A percentile compares a stretch with the other conserved stretches of the same genome.
These are phyloP conservation scores for Disparrhopalites patrizii DNA, from an alignment of 2,888 invertebrate species.

Conservation along the genomic window DNA sequence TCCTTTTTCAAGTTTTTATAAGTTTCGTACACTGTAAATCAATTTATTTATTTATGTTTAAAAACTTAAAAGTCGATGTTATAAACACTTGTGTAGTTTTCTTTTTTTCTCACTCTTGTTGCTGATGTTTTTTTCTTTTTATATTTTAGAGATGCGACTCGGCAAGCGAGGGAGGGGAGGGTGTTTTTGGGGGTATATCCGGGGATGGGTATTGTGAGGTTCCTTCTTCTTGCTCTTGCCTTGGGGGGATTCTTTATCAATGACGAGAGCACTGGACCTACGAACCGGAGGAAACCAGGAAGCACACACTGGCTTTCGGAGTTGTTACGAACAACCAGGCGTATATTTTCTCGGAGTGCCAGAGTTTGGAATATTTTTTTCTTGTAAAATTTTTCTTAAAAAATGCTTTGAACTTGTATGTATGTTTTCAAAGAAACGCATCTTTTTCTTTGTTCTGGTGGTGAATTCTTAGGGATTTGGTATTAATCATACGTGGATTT, in stretches of 20 bases:
- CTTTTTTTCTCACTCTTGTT: not conserved
- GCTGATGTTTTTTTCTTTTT: not conserved
- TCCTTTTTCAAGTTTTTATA: no score
- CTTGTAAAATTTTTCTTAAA: not conserved
- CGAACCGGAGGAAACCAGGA: no score
- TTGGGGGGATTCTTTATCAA: no score
- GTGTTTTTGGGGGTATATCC: not conserved
- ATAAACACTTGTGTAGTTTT: not conserved
- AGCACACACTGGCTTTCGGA: no score
- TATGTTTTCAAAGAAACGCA: no score
- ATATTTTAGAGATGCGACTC: conserved; percentile 13
- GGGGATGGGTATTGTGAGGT: not conserved
- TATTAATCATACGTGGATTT: not conserved
- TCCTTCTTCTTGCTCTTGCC: no score
- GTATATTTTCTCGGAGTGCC: not conserved
- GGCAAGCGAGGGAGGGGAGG: not conserved
- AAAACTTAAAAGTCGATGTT: conserved; percentile 1
- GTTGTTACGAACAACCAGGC: no score
- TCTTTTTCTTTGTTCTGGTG: not conserved
- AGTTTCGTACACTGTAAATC: no score
- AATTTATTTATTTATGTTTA: not conserved
- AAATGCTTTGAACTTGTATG: no score
- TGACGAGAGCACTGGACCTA: no score
- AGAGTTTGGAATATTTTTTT: not conserved
- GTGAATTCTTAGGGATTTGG: not conserved